Percentiles rank a stretch among this genome's conserved stretches.
phyloP scores from a whole-genome alignment of 2,888 invertebrate species.

The Parapristionchus giblindavisi region DNA sequence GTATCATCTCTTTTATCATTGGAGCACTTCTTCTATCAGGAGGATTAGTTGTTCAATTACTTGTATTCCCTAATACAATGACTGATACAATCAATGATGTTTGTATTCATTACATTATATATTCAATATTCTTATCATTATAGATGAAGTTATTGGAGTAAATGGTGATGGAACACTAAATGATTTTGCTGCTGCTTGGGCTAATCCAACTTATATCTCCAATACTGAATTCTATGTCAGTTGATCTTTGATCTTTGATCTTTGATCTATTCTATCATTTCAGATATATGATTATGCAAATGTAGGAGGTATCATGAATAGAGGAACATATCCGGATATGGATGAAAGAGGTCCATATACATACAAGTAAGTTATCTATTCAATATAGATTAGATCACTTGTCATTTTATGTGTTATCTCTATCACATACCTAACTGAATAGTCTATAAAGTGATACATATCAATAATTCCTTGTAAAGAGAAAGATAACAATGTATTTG shows the following conservation, averaged over 20 bases:
- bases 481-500: too few relatives aligned
- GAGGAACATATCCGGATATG: constrained; percentile 57
- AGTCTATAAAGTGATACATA: too few relatives aligned
- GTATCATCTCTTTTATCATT: too few relatives aligned
- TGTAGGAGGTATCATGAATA: constrained; percentile 54
- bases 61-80: constrained; percentile 49
- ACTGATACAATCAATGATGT: constrained; percentile 50
- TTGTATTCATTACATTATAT: background rate
- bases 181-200: constrained; percentile 47
- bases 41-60: constrained; percentile 54
- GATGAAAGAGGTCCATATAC: constrained; percentile 58
- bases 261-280: background rate
- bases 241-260: background rate
- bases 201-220: background rate
- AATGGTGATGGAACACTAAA: constrained; percentile 56
- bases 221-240: constrained; percentile 34
- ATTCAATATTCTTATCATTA: background rate
- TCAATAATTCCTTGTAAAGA: too few relatives aligned
- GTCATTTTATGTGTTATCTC: too few relatives aligned
- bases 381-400: too few relatives aligned
- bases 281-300: constrained; percentile 59
- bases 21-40: background rate
- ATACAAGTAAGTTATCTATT: constrained; percentile 57
- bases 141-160: constrained; percentile 50
- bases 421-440: too few relatives aligned